Conservation (phyloP, 2,888 invertebrate species). For the Bimastos eiseni region DNA sequence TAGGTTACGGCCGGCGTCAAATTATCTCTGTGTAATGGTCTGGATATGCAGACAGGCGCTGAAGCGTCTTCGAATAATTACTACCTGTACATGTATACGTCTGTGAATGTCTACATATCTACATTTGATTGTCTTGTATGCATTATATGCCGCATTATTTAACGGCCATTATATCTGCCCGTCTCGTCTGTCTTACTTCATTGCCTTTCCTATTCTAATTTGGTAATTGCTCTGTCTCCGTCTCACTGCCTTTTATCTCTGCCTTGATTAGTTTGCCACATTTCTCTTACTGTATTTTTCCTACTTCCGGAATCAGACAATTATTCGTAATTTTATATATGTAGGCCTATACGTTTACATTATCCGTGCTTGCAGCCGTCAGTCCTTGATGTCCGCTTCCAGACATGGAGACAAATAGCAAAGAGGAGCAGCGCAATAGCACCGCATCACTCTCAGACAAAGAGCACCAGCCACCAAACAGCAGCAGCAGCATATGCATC, state of each 20-base stretch:
- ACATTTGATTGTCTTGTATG: neutral
- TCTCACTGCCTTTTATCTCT: neutral
- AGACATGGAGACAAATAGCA: conserved; percentile 1
- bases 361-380: conserved; percentile 3
- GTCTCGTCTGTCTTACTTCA: neutral
- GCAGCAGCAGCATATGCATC: neutral
- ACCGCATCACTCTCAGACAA: neutral
- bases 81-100: neutral
- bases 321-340: neutral
- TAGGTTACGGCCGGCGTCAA: neutral
- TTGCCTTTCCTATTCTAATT: neutral
- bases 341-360: neutral
- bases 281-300: neutral
- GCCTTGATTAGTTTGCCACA: neutral
- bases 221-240: neutral
- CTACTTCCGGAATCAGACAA: neutral
- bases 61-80: neutral
- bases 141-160: too few species aligned
- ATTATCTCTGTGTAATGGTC: neutral
- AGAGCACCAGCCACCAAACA: neutral
- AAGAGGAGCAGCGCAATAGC: neutral
- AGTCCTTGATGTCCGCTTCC: neutral
- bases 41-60: too few species aligned
- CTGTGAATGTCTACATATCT: neutral
- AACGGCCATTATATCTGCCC: neutral